A percentile compares a stretch with the other conserved stretches of the same genome.
Conservation (phyloP, 92 coral and sea anemone genomes). For the Epizoanthus scotinus region DNA sequence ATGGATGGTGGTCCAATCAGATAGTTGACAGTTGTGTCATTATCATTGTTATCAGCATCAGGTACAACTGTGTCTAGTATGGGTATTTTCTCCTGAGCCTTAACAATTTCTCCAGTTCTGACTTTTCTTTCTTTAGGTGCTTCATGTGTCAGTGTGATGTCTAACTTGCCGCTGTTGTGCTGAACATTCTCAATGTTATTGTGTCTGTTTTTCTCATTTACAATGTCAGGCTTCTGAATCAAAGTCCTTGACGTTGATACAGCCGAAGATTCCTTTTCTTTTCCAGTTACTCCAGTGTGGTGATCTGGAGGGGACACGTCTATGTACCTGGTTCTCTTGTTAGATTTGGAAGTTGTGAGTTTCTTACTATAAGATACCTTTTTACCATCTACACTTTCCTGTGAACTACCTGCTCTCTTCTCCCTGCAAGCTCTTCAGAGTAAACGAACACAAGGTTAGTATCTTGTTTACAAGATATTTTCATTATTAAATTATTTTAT, state of each 20-base stretch:
- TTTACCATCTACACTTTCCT: slow-evolving; percentile 46
- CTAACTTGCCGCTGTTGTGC: not conserved
- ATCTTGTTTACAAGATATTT: too few relatives aligned
- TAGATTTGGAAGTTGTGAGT: slow-evolving; percentile 68
- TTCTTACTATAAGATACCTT: slow-evolving; percentile 49
- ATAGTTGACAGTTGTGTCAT: slow-evolving; percentile 43
- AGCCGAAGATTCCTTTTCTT: not conserved
- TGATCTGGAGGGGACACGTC: slow-evolving; percentile 55
- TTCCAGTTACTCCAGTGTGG: not conserved
- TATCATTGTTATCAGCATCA: not conserved
- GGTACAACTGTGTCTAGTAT: not conserved
- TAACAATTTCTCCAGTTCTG: not conserved
- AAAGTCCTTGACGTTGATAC: not conserved
- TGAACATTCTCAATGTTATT: slow-evolving; percentile 24
- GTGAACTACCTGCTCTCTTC: slow-evolving; percentile 13
- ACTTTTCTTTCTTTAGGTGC: not conserved
- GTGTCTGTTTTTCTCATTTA: not conserved
- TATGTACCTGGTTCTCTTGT: slow-evolving; percentile 74
- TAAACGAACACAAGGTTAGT: not conserved
- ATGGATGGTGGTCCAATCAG: slow-evolving; percentile 72
- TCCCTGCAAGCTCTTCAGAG: slow-evolving; percentile 25
- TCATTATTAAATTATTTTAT: too few relatives aligned
- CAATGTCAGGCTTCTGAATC: not conserved
- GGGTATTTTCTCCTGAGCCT: not conserved
- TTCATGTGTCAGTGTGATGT: not conserved